Conservation (phyloP, 2,797 vertebrate species). For the Phalloptychus januarius region DNA sequence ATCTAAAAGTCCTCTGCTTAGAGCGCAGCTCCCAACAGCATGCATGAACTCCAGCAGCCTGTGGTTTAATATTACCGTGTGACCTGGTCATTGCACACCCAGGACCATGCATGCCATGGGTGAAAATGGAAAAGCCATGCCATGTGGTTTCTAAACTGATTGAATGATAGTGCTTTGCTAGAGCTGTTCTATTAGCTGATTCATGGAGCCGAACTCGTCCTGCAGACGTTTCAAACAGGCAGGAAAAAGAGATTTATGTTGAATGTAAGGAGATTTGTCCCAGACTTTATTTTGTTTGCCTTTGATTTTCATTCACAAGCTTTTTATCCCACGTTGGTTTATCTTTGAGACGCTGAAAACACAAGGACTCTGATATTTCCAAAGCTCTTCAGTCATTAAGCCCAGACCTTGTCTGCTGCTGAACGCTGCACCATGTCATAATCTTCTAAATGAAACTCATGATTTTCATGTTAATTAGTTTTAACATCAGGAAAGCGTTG, state of each 20-base stretch:
- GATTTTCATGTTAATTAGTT: constrained; percentile 52
- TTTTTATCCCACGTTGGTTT: neutral
- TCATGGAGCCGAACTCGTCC: neutral
- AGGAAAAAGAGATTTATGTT: constrained; percentile 1
- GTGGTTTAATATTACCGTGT: constrained; percentile 26
- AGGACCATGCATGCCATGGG: neutral
- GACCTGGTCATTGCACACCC: neutral
- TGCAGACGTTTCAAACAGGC: neutral
- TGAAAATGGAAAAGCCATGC: neutral
- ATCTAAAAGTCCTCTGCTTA: constrained; percentile 40
- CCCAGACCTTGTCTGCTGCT: constrained; percentile 23
- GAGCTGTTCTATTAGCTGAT: constrained; percentile 26
- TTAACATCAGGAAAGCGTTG: neutral
- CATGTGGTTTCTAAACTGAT: constrained; percentile 28
- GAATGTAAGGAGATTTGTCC: neutral
- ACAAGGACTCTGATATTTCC: constrained; percentile 28
- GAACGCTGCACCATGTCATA: constrained; percentile 38
- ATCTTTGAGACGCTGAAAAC: constrained; percentile 10
- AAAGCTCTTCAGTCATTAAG: constrained; percentile 15
- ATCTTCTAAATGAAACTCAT: constrained; percentile 32
- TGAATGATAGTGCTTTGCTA: constrained; percentile 18
- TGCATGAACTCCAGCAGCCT: constrained; percentile 16
- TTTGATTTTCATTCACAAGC: constrained; percentile 2
- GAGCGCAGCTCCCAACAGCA: constrained; percentile 16
- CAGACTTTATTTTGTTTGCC: neutral